Conservation (phyloP, 2,888 invertebrate species). For the Xylota sylvarum region DNA sequence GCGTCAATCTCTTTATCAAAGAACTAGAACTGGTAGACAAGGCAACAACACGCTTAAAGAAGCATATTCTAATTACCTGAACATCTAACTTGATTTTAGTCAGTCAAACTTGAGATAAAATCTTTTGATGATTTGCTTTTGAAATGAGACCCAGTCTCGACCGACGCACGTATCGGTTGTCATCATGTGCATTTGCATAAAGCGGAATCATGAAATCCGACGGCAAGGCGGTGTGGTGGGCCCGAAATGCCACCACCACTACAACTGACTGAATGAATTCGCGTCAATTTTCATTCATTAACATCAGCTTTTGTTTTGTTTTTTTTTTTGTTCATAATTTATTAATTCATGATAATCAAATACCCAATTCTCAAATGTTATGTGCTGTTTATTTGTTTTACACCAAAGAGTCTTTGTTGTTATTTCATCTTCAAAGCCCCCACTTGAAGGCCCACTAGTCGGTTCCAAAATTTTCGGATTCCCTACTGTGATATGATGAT, state of each 20-base stretch:
- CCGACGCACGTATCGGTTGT: not conserved
- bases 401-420: conserved; percentile 4
- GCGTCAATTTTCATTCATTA: conserved; percentile 55
- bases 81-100: no score
- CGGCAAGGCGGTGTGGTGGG: not conserved
- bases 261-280: conserved; percentile 43
- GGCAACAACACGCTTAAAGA: no score
- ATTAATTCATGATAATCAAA: conserved; percentile 52
- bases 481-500: conserved; percentile 34
- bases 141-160: not conserved
- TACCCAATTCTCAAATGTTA: conserved; percentile 37
- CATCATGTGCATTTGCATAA: conserved; percentile 15
- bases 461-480: conserved; percentile 9
- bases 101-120: not conserved
- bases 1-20: no score
- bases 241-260: conserved; percentile 20
- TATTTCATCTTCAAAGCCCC: not conserved
- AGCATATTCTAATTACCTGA: no score
- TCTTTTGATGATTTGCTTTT: not conserved
- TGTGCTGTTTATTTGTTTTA: conserved; percentile 42
- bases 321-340: conserved; percentile 21
- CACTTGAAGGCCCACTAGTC: no score
- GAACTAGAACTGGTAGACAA: no score
- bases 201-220: conserved; percentile 30
- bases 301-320: conserved; percentile 24